Evolutionary conservation across 1,140 invertebrate species (phyloP).

Genomic region (Tetraneura akinire): DNA sequence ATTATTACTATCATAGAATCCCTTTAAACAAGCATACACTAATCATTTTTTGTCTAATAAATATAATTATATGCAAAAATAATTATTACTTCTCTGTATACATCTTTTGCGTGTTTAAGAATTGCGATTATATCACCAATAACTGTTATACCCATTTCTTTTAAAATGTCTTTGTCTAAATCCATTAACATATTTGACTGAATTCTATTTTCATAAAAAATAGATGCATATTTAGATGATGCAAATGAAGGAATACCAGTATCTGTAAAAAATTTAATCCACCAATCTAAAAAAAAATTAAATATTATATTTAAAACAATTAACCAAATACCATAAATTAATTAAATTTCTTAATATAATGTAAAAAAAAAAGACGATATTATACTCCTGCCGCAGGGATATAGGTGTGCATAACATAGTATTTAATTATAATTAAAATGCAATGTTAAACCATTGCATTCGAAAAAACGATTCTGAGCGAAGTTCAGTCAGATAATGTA

Average conservation of each 20-base stretch:
- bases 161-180: conserved; percentile 78
- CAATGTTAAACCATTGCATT: too few species aligned
- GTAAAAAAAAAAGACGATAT: too few species aligned
- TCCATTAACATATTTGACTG: conserved; percentile 78
- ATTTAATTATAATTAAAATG: too few species aligned
- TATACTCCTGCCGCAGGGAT: too few species aligned
- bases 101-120: conserved; percentile 76
- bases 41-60: neutral
- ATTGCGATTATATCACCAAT: conserved; percentile 86
- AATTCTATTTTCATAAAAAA: conserved; percentile 81
- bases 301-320: too few species aligned
- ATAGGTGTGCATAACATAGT: too few species aligned
- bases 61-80: neutral
- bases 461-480: too few species aligned
- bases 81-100: conserved; percentile 64
- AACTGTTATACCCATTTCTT: conserved; percentile 78
- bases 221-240: conserved; percentile 76
- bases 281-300: conserved; percentile 62
- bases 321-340: too few species aligned
- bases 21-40: neutral
- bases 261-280: conserved; percentile 78
- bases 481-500: too few species aligned
- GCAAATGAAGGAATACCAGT: conserved; percentile 75
- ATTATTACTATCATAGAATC: conserved; percentile 20
- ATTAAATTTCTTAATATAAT: too few species aligned